A percentile compares a stretch with the other conserved stretches of the same genome.
Conservation (phyloP, 2,888 invertebrate species). For the Troides helena region DNA sequence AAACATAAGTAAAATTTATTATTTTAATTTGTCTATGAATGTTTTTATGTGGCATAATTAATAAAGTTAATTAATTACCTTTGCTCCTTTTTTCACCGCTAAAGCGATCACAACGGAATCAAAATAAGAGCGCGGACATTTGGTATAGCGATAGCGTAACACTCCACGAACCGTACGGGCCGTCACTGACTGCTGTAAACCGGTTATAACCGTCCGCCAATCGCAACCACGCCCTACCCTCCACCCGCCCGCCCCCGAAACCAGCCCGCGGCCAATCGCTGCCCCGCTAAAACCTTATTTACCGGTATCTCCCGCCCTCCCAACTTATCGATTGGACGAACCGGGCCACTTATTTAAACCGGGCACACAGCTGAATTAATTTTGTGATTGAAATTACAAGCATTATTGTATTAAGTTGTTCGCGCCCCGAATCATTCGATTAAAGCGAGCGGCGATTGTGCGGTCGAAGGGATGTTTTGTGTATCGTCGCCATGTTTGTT, state of each 20-base stretch:
- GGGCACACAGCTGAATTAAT: slow-evolving; percentile 68
- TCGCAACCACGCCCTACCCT: slow-evolving; percentile 44
- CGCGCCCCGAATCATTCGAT: slow-evolving; percentile 59
- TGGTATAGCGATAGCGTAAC: slow-evolving; percentile 7
- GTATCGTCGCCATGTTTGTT: slow-evolving; percentile 29
- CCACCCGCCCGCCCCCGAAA: slow-evolving; percentile 43
- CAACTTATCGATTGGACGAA: slow-evolving; percentile 72
- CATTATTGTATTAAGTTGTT: slow-evolving; percentile 64
- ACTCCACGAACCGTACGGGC: slow-evolving; percentile 11
- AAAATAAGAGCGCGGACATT: slow-evolving; percentile 32
- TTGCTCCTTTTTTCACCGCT: slow-evolving; percentile 20
- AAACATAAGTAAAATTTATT: no score
- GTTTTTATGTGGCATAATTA: no score
- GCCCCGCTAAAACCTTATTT: slow-evolving; percentile 66
- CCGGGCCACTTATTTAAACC: slow-evolving; percentile 73
- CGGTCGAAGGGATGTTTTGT: slow-evolving; percentile 42
- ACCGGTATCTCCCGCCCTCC: slow-evolving; percentile 68
- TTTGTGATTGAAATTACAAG: slow-evolving; percentile 77
- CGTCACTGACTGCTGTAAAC: slow-evolving; percentile 27
- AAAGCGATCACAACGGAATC: slow-evolving; percentile 33
- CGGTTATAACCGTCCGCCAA: slow-evolving; percentile 37
- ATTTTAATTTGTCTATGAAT: no score
- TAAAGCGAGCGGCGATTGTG: slow-evolving; percentile 54
- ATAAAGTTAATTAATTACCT: slow-evolving; percentile 9
- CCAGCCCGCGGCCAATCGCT: slow-evolving; percentile 48